Evolutionary conservation across 2,797 vertebrate genomes (phyloP), one percentile per base, ranked within the genome.

Genomic region (Bradypodion ventrale): DNA sequence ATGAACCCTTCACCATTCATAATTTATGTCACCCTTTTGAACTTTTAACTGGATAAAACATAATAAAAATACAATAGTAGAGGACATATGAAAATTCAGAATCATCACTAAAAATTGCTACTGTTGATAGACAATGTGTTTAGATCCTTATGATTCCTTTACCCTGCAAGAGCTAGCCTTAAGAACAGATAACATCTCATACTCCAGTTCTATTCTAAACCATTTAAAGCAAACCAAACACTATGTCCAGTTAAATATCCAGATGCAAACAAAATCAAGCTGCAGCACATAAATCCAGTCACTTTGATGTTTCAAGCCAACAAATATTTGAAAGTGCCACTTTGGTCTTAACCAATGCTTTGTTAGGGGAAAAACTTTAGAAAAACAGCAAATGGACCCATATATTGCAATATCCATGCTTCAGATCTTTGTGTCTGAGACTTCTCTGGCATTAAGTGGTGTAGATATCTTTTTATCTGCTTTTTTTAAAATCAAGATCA

Each of bases 401-500:
- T 2, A 84, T 7, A 1, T 27, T 35, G 5, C n/a, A 75, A 32
- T 27, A 49, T 42, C 56, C 32, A 73, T 40, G 13, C 0, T 32
- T 5, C 59, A n/a, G 35, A 23, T 63, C 69, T 80, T 60, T 69
- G 77, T 75, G 73, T 1, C 84, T 83, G 21, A 3, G 6, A 78
- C 49, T 79, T 86, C 91, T 86, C 89, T 91, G 91, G 91, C 90
- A 88, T 92, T 88, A 91, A 83, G 46, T 85, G 90, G 70, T 73
- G 63, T 2, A 37, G 85, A 88, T 82, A 87, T 81, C 52, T 68
- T 80, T 68, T 75, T 42, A 70, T 69, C 21, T 56, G 6, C 35
- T 82, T 62, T n/a, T 77, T 62, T 23, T 40, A n/a, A 76, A 80
- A 83, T 79, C 52, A 27, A 80, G 52, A 83, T 73, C 78, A 79